phyloP scores from a whole-genome alignment of 1,140 invertebrate species.

The Caenorhabditis briggsae region DNA sequence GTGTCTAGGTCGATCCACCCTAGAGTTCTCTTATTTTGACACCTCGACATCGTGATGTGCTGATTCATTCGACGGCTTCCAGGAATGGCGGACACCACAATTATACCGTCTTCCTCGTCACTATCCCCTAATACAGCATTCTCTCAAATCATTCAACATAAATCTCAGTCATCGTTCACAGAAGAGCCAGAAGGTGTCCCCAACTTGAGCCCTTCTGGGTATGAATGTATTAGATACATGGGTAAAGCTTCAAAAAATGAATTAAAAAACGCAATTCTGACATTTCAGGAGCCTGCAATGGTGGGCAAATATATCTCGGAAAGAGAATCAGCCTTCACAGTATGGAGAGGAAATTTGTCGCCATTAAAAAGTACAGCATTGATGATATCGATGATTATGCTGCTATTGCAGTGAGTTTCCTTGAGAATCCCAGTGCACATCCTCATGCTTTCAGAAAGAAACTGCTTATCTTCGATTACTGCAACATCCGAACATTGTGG shows the following conservation, averaged over 20 bases:
- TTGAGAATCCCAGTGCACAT: neutral
- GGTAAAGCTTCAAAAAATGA: neutral
- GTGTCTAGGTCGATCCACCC: neutral
- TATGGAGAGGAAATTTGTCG: neutral
- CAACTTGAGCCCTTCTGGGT: neutral
- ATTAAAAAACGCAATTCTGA: neutral
- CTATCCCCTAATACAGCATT: neutral
- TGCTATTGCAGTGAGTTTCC: conserved; percentile 9
- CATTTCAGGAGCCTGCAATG: conserved; percentile 10
- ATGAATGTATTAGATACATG: conserved; percentile 23
- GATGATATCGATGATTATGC: conserved; percentile 38
- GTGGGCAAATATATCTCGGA: conserved; percentile 16
- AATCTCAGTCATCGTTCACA: no score
- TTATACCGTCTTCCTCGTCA: neutral
- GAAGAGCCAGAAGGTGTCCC: neutral
- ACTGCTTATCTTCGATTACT: conserved; percentile 6
- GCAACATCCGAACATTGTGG: conserved; percentile 45
- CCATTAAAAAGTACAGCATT: neutral
- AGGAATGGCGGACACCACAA: neutral
- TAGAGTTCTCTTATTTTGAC: neutral
- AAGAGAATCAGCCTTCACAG: neutral
- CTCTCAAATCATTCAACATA: neutral
- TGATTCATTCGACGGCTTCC: neutral
- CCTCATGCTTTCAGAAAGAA: conserved; percentile 29
- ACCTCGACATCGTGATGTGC: neutral